Conservation (phyloP, 2,797 vertebrate genomes). For the Petrocephalus schoutedeni region DNA sequence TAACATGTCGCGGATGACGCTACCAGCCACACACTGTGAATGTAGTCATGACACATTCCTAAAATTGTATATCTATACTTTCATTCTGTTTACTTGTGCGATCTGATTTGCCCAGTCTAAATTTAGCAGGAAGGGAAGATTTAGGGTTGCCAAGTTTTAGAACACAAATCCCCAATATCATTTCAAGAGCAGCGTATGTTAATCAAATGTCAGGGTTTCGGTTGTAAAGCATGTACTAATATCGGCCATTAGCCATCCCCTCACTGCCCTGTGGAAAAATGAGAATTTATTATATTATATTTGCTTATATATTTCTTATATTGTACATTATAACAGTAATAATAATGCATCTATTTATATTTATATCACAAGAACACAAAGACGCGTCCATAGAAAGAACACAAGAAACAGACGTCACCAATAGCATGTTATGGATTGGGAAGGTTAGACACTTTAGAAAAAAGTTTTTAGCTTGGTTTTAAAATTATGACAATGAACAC, state of each 20-base stretch:
- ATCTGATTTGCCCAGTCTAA: conserved; percentile 15
- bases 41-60: background rate
- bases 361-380: too few relatives aligned
- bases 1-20: background rate
- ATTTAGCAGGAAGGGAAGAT: conserved; percentile 2
- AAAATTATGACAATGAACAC: background rate
- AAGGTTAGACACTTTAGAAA: too few relatives aligned
- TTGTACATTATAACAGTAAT: too few relatives aligned
- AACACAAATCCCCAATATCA: background rate
- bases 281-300: too few relatives aligned
- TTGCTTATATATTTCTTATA: too few relatives aligned
- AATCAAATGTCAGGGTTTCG: background rate
- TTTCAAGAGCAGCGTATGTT: background rate
- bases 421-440: too few relatives aligned
- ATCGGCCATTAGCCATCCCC: background rate
- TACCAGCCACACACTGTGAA: background rate
- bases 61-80: conserved; percentile 10
- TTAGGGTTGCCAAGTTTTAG: conserved; percentile 16
- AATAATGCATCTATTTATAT: too few relatives aligned
- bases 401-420: too few relatives aligned
- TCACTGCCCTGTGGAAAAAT: too few relatives aligned
- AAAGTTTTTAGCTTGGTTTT: too few relatives aligned
- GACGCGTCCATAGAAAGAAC: too few relatives aligned
- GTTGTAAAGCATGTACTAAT: background rate
- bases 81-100: background rate